Evolutionary conservation across 2,797 vertebrate species (phyloP).

Genomic region (Tiaroga cobitis): DNA sequence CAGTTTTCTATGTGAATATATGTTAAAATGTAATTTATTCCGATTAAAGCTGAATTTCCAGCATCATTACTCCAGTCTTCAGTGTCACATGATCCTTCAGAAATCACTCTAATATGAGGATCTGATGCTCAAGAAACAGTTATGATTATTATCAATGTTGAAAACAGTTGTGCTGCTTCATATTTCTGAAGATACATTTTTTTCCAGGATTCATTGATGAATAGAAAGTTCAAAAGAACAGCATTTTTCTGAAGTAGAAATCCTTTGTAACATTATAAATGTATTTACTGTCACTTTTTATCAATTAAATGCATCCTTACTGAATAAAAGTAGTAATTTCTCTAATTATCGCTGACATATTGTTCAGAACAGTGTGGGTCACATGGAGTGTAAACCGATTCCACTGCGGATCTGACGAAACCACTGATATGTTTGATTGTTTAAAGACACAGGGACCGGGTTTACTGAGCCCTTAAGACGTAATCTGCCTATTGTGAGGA

Average conservation of each 20-base stretch:
- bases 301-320: not conserved
- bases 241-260: not conserved
- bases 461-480: not conserved
- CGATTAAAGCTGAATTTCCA: too few species aligned
- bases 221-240: not conserved
- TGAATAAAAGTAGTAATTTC: not conserved
- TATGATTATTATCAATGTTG: not conserved
- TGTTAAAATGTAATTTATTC: too few species aligned
- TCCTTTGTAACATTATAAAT: not conserved
- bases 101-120: too few species aligned
- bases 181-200: too few species aligned
- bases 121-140: too few species aligned
- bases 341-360: not conserved
- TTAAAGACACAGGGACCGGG: not conserved
- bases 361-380: not conserved
- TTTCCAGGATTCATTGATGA: not conserved
- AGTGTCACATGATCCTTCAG: too few species aligned
- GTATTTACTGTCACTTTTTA: not conserved
- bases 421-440: not conserved
- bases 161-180: not conserved
- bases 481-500: constrained; percentile 59
- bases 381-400: not conserved
- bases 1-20: too few species aligned
- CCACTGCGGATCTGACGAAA: not conserved
- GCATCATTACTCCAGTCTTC: too few species aligned